These are phyloP conservation scores for Melanerpes formicivorus DNA, from an alignment of 2,113 vertebrate genomes.

Conservation along the genomic window DNA sequence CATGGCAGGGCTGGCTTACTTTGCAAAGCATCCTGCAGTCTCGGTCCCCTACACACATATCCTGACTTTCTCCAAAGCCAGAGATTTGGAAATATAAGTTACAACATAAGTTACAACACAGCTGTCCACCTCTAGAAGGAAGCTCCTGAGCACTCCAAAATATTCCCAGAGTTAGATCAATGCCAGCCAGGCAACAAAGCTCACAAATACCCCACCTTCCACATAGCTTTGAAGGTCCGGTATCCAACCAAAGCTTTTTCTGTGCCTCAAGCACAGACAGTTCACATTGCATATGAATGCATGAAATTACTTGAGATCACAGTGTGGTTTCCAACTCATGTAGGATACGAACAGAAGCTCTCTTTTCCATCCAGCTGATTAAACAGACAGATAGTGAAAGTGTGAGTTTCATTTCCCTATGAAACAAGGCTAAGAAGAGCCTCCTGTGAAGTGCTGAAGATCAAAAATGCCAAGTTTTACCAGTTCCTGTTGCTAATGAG, in stretches of 20 bases:
- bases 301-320: not conserved
- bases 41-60: not conserved
- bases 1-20: not conserved
- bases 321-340: not conserved
- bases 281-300: accelerated
- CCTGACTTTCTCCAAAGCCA: not conserved
- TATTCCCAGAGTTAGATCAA: not conserved
- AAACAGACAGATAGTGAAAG: not conserved
- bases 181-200: not conserved
- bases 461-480: slow-evolving; percentile 31
- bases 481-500: slow-evolving; percentile 45
- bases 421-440: not conserved
- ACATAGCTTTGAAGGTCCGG: not conserved
- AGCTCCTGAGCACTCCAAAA: not conserved
- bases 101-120: not conserved
- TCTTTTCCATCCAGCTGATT: not conserved
- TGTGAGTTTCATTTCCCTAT: not conserved
- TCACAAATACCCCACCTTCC: not conserved
- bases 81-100: not conserved
- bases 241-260: not conserved
- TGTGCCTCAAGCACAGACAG: not conserved
- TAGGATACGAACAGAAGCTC: not conserved
- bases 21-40: not conserved
- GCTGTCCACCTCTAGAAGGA: not conserved
- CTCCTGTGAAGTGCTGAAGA: not conserved